Base-by-base conservation (phyloP, 2,797 vertebrate species). In the Poecilia gillii region DNA sequence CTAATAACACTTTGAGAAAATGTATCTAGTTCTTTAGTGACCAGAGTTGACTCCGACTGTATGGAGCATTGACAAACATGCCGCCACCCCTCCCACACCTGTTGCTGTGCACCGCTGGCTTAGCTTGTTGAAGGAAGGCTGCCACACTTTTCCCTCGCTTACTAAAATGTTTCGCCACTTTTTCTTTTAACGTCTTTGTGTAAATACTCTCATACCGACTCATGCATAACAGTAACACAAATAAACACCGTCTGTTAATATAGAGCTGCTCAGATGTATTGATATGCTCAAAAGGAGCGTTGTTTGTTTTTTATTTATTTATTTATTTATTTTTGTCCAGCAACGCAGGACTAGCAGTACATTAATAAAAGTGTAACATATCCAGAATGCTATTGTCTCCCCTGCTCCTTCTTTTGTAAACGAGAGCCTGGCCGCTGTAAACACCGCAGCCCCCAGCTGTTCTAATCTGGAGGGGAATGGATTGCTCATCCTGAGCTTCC, bases 391-490 rank as follows among this genome's bases (percentile, higher is more conserved):
- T 81, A 74, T 79, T 80, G 81, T 87, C 57, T 45, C n/a, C 70
- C 18, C 70, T 81, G 41, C 43, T 81, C 47, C 39, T 41, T 33
- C 76, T 33, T 33, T 64, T 20, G 84, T 77, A 73, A 77, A 76
- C 76, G 43, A 72, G 49, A 84, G 70, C 51, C 84, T 51, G 53
- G 28, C 62, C 51, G 79, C 45, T 51, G 66, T 84, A 80, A 84
- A 87, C 82, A 79, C 81, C 74, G 49, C 59, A 87, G 91, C 93
- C 94, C 91, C 95, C 95, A 93, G 92, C 93, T 95, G 94, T 94
- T 96, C 95, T 95, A 93, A 93, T 96, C 95, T 94, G 93, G 93
- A 73, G 94, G 94, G 93, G 93, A 95, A 95, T 90, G 92, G 87
- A 93, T 95, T 92, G 95, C 93, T 95, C 94, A 95, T 92, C 94